Conservation (phyloP, 2,113 vertebrate genomes). For the Rattus rattus region DNA sequence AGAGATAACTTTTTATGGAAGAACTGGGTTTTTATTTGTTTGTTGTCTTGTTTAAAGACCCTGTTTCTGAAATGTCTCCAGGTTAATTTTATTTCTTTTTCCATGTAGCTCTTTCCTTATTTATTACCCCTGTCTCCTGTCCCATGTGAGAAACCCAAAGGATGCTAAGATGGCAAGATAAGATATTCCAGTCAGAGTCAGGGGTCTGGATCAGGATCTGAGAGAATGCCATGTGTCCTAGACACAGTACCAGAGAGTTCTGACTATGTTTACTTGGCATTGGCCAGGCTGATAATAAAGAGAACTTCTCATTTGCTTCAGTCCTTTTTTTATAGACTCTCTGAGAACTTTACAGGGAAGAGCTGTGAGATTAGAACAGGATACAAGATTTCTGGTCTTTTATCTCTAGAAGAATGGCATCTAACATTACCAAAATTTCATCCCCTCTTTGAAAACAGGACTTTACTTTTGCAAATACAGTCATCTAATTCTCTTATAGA, state of each 20-base stretch:
- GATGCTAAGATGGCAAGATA: slow-evolving; percentile 67
- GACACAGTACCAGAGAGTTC: slow-evolving; percentile 60
- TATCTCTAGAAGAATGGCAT: neutral
- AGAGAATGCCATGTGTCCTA: slow-evolving; percentile 51
- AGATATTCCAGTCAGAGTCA: slow-evolving; percentile 50
- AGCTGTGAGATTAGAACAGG: neutral
- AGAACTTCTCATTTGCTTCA: slow-evolving; percentile 42
- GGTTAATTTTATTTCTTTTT: slow-evolving; percentile 72
- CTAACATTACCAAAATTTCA: neutral
- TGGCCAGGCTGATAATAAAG: slow-evolving; percentile 45
- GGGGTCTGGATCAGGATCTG: slow-evolving; percentile 64
- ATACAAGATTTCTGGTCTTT: neutral
- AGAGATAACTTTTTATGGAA: slow-evolving; percentile 45
- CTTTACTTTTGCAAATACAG: neutral
- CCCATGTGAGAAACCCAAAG: neutral
- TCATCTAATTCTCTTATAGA: neutral
- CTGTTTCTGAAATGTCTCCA: slow-evolving; percentile 69
- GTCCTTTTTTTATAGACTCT: slow-evolving; percentile 48
- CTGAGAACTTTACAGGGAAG: slow-evolving; percentile 23
- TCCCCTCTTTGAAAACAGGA: neutral
- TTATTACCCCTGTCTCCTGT: slow-evolving; percentile 56
- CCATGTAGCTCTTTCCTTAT: neutral
- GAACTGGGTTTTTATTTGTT: slow-evolving; percentile 40
- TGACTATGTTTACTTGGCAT: slow-evolving; percentile 69
- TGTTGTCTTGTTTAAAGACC: slow-evolving; percentile 59